Base-by-base conservation (phyloP, 2,888 invertebrate species). In the Sphaeridia pumilis region DNA sequence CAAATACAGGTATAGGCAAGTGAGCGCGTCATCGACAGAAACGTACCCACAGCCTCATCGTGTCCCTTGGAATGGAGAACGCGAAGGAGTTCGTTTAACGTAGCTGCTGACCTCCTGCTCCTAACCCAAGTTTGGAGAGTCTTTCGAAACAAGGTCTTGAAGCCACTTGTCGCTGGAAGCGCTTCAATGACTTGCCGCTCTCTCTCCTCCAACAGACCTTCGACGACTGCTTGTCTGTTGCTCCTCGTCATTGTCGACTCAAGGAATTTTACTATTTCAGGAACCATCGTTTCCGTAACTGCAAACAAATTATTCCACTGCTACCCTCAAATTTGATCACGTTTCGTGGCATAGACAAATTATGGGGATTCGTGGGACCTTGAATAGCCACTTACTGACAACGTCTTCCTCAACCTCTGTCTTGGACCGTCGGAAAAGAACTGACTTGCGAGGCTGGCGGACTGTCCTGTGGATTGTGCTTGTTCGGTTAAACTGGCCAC, bases 31-130 rank as follows among this genome's bases (percentile, higher is more conserved):
- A n/a, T n/a, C n/a, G n/a, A n/a, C n/a, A n/a, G n/a, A n/a, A n/a
- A 31, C 31, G 26, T 42, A 50, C 50, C 50, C 10, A 42, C 44
- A 14, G 50, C 44, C 5, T 44, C 50, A 28, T 50, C 22, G 34
- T 50, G 50, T 31, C 31, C 31, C n/a, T 42, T 20, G 20, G 22
- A 24, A 10, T 35, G 12, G 5, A 50, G 31, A 34, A 50, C 27
- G 12, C 21, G 21, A n/a, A 50, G 50, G 20, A 50, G 44, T 14
- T 7, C n/a, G 31, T 50, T 50, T 20, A 50, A 26, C 28, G 43
- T 43, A 10, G 50, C 50, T 25, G n/a, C 28, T 12, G 31, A 3
- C 10, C 50, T 42, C 25, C 43, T 27, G 14, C 50, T 50, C 3
- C 22, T 10, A 3, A 50, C 14, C 50, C 50, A 50, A 10, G 44